Base-by-base conservation (phyloP, 2,797 vertebrate genomes). In the Epinephelus coioides region DNA sequence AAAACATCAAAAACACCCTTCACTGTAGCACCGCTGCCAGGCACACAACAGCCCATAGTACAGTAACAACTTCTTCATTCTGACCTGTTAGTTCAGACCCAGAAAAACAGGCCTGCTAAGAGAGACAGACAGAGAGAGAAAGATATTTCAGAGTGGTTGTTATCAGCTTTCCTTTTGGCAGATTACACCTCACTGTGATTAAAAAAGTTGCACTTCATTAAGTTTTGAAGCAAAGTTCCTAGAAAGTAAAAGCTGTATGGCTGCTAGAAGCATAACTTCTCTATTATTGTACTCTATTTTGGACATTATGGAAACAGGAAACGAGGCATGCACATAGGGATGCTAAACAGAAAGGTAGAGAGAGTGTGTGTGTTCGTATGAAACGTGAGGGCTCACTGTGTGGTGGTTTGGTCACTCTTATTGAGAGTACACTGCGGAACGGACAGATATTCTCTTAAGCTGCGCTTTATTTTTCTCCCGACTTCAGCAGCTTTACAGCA, bases 1-100 rank as follows among this genome's bases (percentile, higher is more conserved):
- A 50, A 72, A 65, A 69, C 17, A 79, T 81, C 38, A 81, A 81
- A 61, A 81, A 60, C 53, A 69, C 47, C 9, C 65, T 81, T 30
- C 40, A 18, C 27, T 55, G 43, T 40, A 25, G 64, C n/a, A 34
- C 60, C 65, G 44, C 76, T 68, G 30, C 27, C n/a, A 66, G 78
- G n/a, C 50, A 60, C 30, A 61, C 54, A 46, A 17, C 55, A 40
- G 55, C 68, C 68, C 15, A n/a, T 12, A 59, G 40, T 4, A 3
- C 55, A 67, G 71, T 55, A 12, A 72, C 67, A 82, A 27, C 19
- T 61, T 34, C 30, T 69, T 23, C 66, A 73, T 59, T 60, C 50
- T 82, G 63, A 65, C 73, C 78, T 49, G 63, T 47, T 47, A 1
- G 46, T 27, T 64, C 38, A 63, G 47, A 55, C 13, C 44, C 38